Percentiles rank a stretch among this genome's conserved stretches.
Evolutionary conservation across 2,888 invertebrate species (phyloP).

Genomic region (Biston stratarius): DNA sequence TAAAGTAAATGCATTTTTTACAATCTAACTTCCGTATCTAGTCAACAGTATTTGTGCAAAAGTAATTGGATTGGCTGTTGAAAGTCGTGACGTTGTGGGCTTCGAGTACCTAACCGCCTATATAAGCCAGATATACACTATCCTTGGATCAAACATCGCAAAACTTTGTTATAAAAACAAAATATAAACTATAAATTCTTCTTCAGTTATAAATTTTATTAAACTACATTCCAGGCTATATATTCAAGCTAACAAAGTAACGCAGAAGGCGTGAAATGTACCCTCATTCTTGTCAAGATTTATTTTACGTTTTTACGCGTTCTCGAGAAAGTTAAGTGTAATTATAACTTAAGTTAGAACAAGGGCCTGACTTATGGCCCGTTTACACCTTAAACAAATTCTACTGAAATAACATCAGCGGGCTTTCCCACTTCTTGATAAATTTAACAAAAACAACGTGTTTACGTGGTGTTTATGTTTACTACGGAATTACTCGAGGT

Average conservation of each 20-base stretch:
- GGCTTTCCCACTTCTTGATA: conserved; percentile 1
- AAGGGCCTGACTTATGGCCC: conserved; percentile 40
- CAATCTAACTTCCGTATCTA: too few relatives aligned
- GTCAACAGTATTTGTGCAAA: too few relatives aligned
- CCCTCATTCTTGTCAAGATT: conserved; percentile 32
- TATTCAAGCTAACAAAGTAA: conserved; percentile 23
- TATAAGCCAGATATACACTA: too few relatives aligned
- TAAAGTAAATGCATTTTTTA: too few relatives aligned
- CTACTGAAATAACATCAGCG: conserved; percentile 6
- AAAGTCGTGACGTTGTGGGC: too few relatives aligned
- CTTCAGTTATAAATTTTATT: conserved; percentile 3
- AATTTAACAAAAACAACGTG: background rate
- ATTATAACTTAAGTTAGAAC: conserved; percentile 44
- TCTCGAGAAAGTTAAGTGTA: conserved; percentile 41
- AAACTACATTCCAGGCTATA: conserved; percentile 1
- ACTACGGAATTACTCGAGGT: too few relatives aligned
- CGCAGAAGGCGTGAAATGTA: conserved; percentile 7
- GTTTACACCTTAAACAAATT: conserved; percentile 42
- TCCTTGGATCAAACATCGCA: background rate
- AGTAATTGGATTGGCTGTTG: too few relatives aligned
- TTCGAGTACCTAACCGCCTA: too few relatives aligned
- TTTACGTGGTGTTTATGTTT: too few relatives aligned
- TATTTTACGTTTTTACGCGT: conserved; percentile 36
- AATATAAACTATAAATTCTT: background rate
- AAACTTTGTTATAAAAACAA: too few relatives aligned